These are phyloP conservation scores for Zosterops japonicus DNA, from an alignment of 2,113 vertebrate species.

Conservation along the genomic window DNA sequence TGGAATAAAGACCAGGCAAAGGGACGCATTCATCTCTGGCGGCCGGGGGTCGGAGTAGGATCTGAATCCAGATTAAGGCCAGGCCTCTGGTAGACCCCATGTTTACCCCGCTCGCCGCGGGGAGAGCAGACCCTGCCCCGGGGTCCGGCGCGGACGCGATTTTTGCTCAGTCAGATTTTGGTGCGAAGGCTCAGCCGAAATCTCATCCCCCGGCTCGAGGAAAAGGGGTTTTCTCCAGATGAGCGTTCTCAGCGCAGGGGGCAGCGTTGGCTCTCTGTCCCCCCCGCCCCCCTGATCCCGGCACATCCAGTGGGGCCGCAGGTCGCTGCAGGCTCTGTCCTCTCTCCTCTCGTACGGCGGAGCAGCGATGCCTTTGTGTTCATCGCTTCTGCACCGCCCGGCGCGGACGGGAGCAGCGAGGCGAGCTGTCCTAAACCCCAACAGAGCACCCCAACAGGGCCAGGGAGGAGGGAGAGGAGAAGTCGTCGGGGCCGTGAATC, in stretches of 20 bases:
- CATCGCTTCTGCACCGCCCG: not conserved
- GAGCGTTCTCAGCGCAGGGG: not conserved
- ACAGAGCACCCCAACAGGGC: not conserved
- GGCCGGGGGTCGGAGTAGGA: not conserved
- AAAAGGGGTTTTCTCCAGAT: not conserved
- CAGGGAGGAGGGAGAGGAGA: not conserved
- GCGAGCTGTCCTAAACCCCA: not conserved
- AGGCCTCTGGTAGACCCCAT: not conserved
- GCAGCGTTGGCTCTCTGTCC: not conserved
- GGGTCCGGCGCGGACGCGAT: not conserved
- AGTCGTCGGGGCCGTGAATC: too few species aligned
- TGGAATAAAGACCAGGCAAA: conserved; percentile 51
- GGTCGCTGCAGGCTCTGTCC: not conserved
- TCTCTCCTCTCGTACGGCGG: not conserved
- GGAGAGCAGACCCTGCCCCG: not conserved
- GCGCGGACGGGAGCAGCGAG: not conserved
- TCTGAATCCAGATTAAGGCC: conserved; percentile 13
- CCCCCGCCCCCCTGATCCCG: not conserved
- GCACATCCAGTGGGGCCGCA: not conserved
- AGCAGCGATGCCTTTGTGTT: not conserved
- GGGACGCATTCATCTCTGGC: conserved; percentile 14
- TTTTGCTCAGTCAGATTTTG: not conserved
- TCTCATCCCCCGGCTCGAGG: not conserved
- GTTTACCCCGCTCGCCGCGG: not conserved
- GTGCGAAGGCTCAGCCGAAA: not conserved